These are phyloP conservation scores for Kobus ellipsiprymnus DNA, from an alignment of 2,113 vertebrate genomes.

Conservation along the genomic window DNA sequence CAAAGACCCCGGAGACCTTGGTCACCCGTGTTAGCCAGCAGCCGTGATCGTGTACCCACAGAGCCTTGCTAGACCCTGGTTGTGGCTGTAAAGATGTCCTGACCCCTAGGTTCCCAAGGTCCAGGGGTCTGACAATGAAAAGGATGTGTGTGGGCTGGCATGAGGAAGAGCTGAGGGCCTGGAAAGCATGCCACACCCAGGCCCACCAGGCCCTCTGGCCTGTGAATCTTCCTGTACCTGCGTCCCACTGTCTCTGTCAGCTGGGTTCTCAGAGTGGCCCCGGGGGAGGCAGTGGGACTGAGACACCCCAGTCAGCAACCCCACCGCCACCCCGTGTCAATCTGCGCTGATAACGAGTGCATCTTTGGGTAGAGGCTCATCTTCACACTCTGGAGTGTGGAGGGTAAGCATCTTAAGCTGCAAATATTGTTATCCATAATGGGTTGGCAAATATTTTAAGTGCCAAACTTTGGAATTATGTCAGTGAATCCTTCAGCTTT, in stretches of 20 bases:
- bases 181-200: not conserved
- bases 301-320: not conserved
- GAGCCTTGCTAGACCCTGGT: not conserved
- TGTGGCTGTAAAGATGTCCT: not conserved
- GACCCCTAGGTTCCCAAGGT: not conserved
- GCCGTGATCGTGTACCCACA: not conserved
- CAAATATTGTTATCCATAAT: conserved; percentile 15
- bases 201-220: not conserved
- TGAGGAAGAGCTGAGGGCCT: no score
- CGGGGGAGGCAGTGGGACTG: accelerated
- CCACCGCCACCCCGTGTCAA: not conserved
- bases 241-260: not conserved
- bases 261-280: not conserved
- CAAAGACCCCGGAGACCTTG: no score
- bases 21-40: not conserved
- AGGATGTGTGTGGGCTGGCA: no score
- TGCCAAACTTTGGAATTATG: not conserved
- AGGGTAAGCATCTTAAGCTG: conserved; percentile 17
- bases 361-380: not conserved
- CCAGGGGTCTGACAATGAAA: not conserved
- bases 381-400: not conserved
- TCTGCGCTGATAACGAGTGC: not conserved
- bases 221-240: no score
- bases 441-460: conserved; percentile 38
- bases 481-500: not conserved